phyloP scores from a whole-genome alignment of 2,888 invertebrate species.

The Macaria liturata region DNA sequence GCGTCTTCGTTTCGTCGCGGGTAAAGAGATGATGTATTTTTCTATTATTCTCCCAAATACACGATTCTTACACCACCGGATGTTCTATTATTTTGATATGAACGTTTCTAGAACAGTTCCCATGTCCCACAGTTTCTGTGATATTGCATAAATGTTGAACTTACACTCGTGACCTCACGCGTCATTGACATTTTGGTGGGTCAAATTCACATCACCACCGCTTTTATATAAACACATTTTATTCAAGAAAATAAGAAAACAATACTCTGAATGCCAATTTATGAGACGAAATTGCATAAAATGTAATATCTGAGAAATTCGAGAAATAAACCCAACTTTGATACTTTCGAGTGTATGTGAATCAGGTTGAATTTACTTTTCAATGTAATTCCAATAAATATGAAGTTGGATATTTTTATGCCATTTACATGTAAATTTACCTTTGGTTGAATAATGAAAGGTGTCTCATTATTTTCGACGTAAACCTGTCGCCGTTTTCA shows the following conservation, averaged over 20 bases:
- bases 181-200: conserved; percentile 33
- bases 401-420: neutral
- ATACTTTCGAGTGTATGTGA: conserved; percentile 2
- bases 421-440: conserved; percentile 5
- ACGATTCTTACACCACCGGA: too few relatives aligned
- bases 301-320: conserved; percentile 2
- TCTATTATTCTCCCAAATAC: too few relatives aligned
- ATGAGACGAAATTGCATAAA: conserved; percentile 7
- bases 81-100: too few relatives aligned
- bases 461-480: conserved; percentile 6
- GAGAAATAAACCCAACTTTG: neutral
- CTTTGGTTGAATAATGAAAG: conserved; percentile 9
- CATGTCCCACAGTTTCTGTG: conserved; percentile 2
- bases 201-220: conserved; percentile 17
- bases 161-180: conserved; percentile 28
- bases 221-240: neutral
- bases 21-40: too few relatives aligned
- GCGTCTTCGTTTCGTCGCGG: too few relatives aligned
- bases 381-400: neutral
- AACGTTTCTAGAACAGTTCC: neutral
- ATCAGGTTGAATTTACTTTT: neutral
- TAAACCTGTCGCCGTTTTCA: conserved; percentile 15
- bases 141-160: conserved; percentile 14
- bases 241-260: conserved; percentile 3
- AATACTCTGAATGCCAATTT: conserved; percentile 7